Evolutionary conservation across 2,888 invertebrate species (phyloP).

Genomic region (Fragum sueziense): DNA sequence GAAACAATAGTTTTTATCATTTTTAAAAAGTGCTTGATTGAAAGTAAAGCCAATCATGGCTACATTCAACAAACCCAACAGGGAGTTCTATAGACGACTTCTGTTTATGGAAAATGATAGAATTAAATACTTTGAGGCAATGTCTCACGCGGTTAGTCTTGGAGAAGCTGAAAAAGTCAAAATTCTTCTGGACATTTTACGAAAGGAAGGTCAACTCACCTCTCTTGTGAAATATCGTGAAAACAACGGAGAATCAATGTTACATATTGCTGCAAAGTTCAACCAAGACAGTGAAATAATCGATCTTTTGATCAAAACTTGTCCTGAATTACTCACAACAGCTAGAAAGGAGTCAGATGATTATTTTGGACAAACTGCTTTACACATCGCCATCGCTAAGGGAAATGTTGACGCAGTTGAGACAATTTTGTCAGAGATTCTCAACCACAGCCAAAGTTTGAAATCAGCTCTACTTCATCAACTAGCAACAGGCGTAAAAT

Average conservation of each 20-base stretch:
- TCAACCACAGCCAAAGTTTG: conserved; percentile 43
- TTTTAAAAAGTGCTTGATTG: not conserved
- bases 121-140: conserved; percentile 42
- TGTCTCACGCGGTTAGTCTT: conserved; percentile 42
- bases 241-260: conserved; percentile 59
- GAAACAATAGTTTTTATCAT: not conserved
- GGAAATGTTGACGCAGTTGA: conserved; percentile 59
- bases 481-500: conserved; percentile 55
- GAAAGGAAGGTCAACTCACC: conserved; percentile 40
- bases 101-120: conserved; percentile 46
- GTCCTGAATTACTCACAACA: conserved; percentile 58
- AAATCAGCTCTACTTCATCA: conserved; percentile 57
- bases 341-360: conserved; percentile 58
- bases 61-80: conserved; percentile 47
- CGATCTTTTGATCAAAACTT: conserved; percentile 45
- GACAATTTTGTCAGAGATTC: conserved; percentile 53
- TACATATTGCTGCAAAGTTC: conserved; percentile 65
- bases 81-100: conserved; percentile 49
- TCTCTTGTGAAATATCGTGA: conserved; percentile 42
- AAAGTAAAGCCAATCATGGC: conserved; percentile 31
- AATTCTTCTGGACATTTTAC: conserved; percentile 47
- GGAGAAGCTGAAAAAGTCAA: conserved; percentile 47
- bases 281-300: conserved; percentile 59
- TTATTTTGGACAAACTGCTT: conserved; percentile 63
- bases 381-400: conserved; percentile 67